A percentile compares a stretch with the other conserved stretches of the same genome.
Conservation (phyloP, 2,888 invertebrate genomes). For the Agrilus mali region DNA sequence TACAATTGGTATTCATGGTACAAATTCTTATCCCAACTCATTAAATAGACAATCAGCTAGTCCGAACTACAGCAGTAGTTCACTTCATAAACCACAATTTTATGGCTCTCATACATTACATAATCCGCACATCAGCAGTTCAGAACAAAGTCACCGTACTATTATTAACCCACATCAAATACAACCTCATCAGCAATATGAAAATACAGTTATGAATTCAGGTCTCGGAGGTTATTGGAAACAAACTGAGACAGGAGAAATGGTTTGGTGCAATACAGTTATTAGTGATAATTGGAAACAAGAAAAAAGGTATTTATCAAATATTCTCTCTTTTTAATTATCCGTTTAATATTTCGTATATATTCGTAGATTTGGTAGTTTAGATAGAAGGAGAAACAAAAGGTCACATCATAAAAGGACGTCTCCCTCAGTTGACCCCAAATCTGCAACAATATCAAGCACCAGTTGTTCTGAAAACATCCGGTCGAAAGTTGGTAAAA, state of each 20-base stretch:
- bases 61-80: conserved; percentile 18
- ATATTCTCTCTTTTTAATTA: not conserved
- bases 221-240: conserved; percentile 34
- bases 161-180: conserved; percentile 28
- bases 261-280: conserved; percentile 29
- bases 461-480: conserved; percentile 24
- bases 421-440: conserved; percentile 28
- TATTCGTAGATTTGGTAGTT: conserved; percentile 41
- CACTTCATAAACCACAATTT: conserved; percentile 18
- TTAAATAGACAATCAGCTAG: conserved; percentile 18
- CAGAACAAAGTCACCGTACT: conserved; percentile 10
- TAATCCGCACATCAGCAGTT: conserved; percentile 9
- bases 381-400: conserved; percentile 43
- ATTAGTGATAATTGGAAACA: conserved; percentile 26
- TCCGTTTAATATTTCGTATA: not conserved
- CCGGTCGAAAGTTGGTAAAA: conserved; percentile 23
- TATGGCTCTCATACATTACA: conserved; percentile 17
- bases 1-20: too few relatives aligned
- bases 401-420: conserved; percentile 26
- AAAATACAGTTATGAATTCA: conserved; percentile 24
- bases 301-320: conserved; percentile 26
- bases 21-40: conserved; percentile 3
- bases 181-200: conserved; percentile 33
- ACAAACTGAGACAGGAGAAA: conserved; percentile 28
- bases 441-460: conserved; percentile 26